Evolutionary conservation across 2,797 vertebrate species (phyloP).

Genomic region (Diglossa cyanea): DNA sequence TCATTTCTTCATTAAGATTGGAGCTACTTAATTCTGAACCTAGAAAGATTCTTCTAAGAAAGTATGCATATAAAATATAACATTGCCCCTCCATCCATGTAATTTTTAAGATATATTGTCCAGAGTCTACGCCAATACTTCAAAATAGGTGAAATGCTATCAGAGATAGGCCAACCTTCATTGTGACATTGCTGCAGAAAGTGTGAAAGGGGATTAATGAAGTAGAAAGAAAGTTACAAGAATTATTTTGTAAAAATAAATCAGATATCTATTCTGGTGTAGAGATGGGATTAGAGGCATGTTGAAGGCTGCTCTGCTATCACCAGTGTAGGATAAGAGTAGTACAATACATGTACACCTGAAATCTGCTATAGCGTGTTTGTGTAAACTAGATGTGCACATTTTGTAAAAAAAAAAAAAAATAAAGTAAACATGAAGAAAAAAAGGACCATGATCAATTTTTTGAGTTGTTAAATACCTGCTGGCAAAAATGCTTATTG

Average conservation of each 20-base stretch:
- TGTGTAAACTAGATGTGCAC: constrained; percentile 78
- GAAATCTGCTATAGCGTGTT: constrained; percentile 73
- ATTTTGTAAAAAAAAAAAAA: constrained; percentile 80
- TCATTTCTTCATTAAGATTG: constrained; percentile 8
- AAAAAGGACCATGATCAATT: not conserved
- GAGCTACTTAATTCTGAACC: constrained; percentile 12
- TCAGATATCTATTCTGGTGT: constrained; percentile 83
- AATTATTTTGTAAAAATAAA: constrained; percentile 69
- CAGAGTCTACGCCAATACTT: constrained; percentile 17
- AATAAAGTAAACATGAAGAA: constrained; percentile 66
- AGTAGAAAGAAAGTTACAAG: constrained; percentile 50
- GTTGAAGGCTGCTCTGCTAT: constrained; percentile 74
- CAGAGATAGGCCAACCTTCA: constrained; percentile 50
- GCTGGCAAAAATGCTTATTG: not conserved
- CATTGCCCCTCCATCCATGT: not conserved
- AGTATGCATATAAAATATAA: not conserved
- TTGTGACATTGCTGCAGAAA: constrained; percentile 58
- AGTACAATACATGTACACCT: constrained; percentile 79
- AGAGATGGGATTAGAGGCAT: constrained; percentile 64
- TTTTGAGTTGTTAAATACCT: not conserved
- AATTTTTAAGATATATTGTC: constrained; percentile 20
- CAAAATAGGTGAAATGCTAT: constrained; percentile 34
- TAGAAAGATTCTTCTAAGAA: not conserved
- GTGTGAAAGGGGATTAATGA: constrained; percentile 26
- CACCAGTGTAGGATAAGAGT: constrained; percentile 80